phyloP scores from a whole-genome alignment of 2,888 invertebrate species.

The Schizaphis graminum region DNA sequence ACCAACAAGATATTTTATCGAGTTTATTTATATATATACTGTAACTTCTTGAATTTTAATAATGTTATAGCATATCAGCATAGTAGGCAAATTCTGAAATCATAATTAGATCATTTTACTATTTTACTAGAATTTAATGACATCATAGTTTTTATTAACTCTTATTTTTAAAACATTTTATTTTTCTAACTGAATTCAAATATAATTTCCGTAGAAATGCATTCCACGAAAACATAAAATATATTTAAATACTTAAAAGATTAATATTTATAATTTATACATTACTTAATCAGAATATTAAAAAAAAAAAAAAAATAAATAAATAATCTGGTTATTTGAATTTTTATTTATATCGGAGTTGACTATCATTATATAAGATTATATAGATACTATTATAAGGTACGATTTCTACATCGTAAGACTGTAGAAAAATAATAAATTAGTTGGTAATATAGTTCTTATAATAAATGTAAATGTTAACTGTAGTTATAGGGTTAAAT shows the following conservation, averaged over 20 bases:
- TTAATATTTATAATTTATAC: neutral
- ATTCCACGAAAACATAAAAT: neutral
- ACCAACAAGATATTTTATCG: neutral
- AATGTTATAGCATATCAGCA: neutral
- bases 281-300: neutral
- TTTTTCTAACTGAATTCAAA: neutral
- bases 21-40: neutral
- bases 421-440: neutral
- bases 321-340: neutral
- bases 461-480: constrained; percentile 23
- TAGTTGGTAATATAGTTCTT: neutral
- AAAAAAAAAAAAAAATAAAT: neutral
- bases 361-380: neutral
- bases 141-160: constrained; percentile 14
- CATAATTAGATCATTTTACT: neutral
- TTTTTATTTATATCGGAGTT: neutral
- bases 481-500: neutral
- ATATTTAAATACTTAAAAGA: neutral
- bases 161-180: constrained; percentile 1
- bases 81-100: neutral
- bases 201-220: neutral
- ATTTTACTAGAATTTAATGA: neutral
- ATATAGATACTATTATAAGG: neutral
- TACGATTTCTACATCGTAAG: neutral
- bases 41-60: neutral